Conservation (phyloP, 1,140 invertebrate species). For the Trinorchestia longiramus region DNA sequence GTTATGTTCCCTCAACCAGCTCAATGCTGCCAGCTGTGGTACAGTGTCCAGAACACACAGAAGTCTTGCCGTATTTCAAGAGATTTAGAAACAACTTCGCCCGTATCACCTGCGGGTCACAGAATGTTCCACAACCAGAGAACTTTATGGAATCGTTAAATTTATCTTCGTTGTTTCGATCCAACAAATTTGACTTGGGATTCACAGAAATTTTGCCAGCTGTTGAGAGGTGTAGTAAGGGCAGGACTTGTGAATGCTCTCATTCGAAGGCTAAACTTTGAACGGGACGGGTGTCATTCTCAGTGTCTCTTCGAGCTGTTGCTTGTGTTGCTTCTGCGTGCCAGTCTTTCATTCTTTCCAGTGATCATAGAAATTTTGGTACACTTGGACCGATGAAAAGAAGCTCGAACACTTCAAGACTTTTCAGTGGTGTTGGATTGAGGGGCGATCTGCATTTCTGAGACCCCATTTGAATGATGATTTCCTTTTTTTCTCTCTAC, state of each 20-base stretch:
- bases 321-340: neutral
- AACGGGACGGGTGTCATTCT: neutral
- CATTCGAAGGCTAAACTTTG: neutral
- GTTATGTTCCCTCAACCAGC: neutral
- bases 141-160: neutral
- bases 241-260: conserved; percentile 20
- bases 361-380: neutral
- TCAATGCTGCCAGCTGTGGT: neutral
- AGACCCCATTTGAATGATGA: neutral
- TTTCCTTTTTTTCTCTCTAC: neutral
- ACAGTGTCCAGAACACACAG: neutral
- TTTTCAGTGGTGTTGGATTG: neutral
- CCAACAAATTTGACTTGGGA: neutral
- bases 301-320: neutral
- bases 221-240: conserved; percentile 35
- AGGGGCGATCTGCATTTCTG: neutral
- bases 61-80: neutral
- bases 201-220: conserved; percentile 1
- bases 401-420: neutral
- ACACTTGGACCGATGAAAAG: neutral
- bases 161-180: neutral
- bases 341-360: neutral
- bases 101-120: neutral
- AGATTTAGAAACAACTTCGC: neutral
- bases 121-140: neutral